A percentile compares a stretch with the other conserved stretches of the same genome.
These are phyloP conservation scores for Todiramphus chloris DNA, from an alignment of 2,113 vertebrate genomes.

Conservation along the genomic window DNA sequence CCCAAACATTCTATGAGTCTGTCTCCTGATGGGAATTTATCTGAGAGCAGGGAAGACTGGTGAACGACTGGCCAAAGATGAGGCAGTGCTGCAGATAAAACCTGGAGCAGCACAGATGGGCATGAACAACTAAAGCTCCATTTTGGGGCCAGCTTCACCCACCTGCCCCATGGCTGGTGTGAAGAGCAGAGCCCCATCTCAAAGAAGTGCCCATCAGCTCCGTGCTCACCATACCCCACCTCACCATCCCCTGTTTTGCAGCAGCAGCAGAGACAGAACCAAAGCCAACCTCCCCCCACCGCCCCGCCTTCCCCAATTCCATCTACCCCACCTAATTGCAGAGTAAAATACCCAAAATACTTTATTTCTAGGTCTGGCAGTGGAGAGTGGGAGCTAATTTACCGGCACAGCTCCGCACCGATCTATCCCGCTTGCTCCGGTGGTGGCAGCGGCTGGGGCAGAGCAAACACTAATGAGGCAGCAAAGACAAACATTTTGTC, in stretches of 20 bases:
- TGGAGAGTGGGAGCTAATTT: background rate
- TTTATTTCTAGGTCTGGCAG: rapidly evolving
- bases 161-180: rapidly evolving
- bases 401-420: rapidly evolving
- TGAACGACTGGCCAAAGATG: background rate
- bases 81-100: background rate
- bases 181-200: background rate
- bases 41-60: background rate
- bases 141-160: background rate
- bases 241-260: background rate
- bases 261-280: background rate
- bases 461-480: background rate
- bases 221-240: background rate
- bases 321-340: rapidly evolving
- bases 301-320: rapidly evolving
- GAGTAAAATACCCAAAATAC: rapidly evolving
- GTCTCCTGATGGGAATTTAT: background rate
- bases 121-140: rapidly evolving
- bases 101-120: background rate
- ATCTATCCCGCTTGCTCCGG: background rate
- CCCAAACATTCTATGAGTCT: background rate
- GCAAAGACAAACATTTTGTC: slow-evolving; percentile 10
- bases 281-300: too few relatives aligned
- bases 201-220: background rate
- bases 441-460: background rate